Base-by-base conservation (phyloP, 2,113 vertebrate genomes). In the Oreochromis tanganicae region DNA sequence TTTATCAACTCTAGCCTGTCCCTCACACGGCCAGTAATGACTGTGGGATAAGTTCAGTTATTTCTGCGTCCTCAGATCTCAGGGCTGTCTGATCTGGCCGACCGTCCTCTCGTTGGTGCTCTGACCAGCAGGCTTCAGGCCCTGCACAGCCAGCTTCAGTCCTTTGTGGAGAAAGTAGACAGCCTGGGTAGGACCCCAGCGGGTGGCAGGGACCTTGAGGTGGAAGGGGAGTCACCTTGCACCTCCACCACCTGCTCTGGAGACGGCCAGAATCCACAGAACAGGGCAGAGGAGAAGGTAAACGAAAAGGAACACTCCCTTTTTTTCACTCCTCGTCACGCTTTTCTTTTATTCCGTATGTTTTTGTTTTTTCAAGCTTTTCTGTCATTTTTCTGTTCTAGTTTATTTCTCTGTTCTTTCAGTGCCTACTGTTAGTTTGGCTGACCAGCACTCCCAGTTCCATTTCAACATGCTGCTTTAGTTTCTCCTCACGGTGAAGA, bases 101-200 rank as follows among this genome's bases (percentile, higher is more conserved):
- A 98, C 24, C 92, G 96, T 80, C 97, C 98, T 85, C 96, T 99
- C 75, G 96, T 98, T 75, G 97, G 96, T 1, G 97, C 97, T 71
- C 96, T 99, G 91, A 96, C 97, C 89, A 96, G 97, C 91, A 93
- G 98, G 63, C 97, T 99, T 55, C 96, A 97, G 3, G 94, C 96
- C 79, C 95, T 99, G 3, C 98, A 99, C 92, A 95, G 96, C 83
- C 98, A 99, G 91, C 95, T 99, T 38, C 97, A 97, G 82, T 94
- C 95, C 92, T 98, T 99, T 27, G 94, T 97, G 12, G 97, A 98
- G 91, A 97, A 94, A 90, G 97, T 98, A 1, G 98, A 99, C 50
- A 32, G 81, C 41, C 94, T 98, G 2, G 96, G 95, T 1, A 78
- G 96, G 8, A 34, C 94, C 4, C 43, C 88, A 4, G 68, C 90